Percentiles rank a stretch among this genome's conserved stretches.
phyloP scores from a whole-genome alignment of 2,797 vertebrate species.

The Onychomys arenicola region DNA sequence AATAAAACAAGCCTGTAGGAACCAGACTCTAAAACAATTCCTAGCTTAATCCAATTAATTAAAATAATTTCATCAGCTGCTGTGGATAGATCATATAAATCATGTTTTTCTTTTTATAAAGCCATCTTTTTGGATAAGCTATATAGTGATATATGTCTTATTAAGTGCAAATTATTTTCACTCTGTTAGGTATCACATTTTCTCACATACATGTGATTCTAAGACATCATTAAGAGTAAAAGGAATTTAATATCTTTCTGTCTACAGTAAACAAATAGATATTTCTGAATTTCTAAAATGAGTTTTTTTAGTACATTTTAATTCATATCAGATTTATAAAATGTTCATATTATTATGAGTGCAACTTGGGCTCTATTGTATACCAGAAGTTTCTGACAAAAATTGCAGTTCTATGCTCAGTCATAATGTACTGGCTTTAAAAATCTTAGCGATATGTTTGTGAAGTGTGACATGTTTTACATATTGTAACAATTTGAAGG shows the following conservation, averaged over 20 bases:
- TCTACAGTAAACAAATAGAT: background rate
- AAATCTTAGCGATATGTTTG: background rate
- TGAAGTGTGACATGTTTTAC: background rate
- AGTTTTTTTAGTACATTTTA: constrained; percentile 3
- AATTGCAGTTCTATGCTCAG: background rate
- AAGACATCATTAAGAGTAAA: constrained; percentile 45
- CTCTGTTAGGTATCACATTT: background rate
- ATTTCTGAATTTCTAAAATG: constrained; percentile 42
- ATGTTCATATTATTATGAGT: background rate
- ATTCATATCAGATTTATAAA: constrained; percentile 52
- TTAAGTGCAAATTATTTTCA: constrained; percentile 56
- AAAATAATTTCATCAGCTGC: background rate
- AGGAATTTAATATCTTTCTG: constrained; percentile 15
- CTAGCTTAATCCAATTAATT: constrained; percentile 41
- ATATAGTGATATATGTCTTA: background rate
- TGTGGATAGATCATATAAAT: background rate
- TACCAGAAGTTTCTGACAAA: constrained; percentile 38
- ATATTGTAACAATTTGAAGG: background rate
- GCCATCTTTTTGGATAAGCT: background rate
- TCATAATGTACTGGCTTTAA: background rate
- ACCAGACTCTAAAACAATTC: constrained; percentile 5
- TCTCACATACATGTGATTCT: constrained; percentile 19
- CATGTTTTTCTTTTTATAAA: background rate
- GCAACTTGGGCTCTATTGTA: background rate
- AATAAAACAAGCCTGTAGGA: constrained; percentile 49